phyloP scores from a whole-genome alignment of 1,140 invertebrate genomes.

The Papilio polytes region DNA sequence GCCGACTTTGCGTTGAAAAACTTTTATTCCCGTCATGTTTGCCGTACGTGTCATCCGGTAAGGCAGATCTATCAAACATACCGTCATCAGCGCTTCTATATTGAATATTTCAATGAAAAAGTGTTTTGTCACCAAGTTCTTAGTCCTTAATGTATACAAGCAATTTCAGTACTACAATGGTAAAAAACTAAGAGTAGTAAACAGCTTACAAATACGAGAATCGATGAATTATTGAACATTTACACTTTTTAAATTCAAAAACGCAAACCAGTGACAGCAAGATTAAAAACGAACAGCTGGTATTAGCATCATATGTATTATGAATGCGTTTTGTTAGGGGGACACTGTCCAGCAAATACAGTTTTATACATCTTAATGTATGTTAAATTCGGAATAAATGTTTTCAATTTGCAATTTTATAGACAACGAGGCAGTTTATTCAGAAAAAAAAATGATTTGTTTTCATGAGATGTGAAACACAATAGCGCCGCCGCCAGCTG shows the following conservation, averaged over 20 bases:
- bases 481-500: conserved; percentile 25
- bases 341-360: conserved; percentile 4
- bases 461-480: conserved; percentile 21
- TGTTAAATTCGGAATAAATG: conserved; percentile 37
- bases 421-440: not conserved
- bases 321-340: conserved; percentile 26
- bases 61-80: conserved; percentile 19
- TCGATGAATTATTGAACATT: conserved; percentile 12
- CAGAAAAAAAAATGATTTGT: conserved; percentile 27
- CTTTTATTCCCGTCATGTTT: conserved; percentile 30
- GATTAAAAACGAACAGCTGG: conserved; percentile 1
- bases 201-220: not conserved
- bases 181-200: not conserved
- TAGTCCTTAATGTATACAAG: not conserved
- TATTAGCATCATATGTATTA: conserved; percentile 11
- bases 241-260: conserved; percentile 21
- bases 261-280: not conserved
- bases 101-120: not conserved
- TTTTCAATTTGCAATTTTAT: conserved; percentile 31
- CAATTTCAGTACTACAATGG: not conserved
- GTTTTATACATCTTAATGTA: conserved; percentile 27
- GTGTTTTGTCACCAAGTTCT: not conserved
- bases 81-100: not conserved
- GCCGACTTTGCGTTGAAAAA: conserved; percentile 5
- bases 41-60: conserved; percentile 27